A percentile compares a stretch with the other conserved stretches of the same genome.
Conservation (phyloP, 2,888 invertebrate species). For the Agrochola litura region DNA sequence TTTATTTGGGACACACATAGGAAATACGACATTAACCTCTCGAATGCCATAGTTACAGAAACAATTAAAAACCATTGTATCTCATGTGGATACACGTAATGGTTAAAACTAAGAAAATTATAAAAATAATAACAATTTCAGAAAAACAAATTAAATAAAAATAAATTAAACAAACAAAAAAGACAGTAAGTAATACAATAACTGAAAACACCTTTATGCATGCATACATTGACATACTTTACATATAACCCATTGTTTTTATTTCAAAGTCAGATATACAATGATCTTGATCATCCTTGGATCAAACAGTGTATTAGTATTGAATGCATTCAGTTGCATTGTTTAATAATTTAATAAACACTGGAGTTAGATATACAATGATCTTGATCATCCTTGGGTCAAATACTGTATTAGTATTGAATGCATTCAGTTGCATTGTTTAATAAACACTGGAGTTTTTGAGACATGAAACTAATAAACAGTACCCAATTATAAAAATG, state of each 20-base stretch:
- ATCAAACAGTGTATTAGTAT: slow-evolving; percentile 14
- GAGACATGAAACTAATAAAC: slow-evolving; percentile 2
- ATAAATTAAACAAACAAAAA: too few relatives aligned
- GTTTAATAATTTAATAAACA: too few relatives aligned
- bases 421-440: slow-evolving; percentile 18
- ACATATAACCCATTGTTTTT: slow-evolving; percentile 27
- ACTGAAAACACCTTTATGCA: neutral
- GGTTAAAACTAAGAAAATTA: too few relatives aligned
- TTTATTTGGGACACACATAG: too few relatives aligned
- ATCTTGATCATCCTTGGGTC: neutral
- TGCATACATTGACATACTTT: neutral
- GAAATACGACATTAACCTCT: too few relatives aligned
- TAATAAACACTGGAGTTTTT: slow-evolving; percentile 26
- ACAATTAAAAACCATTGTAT: too few relatives aligned
- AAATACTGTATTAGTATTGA: slow-evolving; percentile 15
- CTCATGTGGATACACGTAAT: too few relatives aligned
- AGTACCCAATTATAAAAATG: neutral
- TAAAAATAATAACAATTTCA: too few relatives aligned
- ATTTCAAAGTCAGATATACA: slow-evolving; percentile 24
- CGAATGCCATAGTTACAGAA: too few relatives aligned
- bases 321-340: slow-evolving; percentile 12
- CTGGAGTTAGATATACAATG: slow-evolving; percentile 17
- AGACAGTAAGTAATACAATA: neutral
- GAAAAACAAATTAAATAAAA: too few relatives aligned
- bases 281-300: slow-evolving; percentile 6